Percentiles rank a stretch among this genome's conserved stretches.
Conservation (phyloP, 2,113 vertebrate genomes). For the Chelonoidis abingdonii region DNA sequence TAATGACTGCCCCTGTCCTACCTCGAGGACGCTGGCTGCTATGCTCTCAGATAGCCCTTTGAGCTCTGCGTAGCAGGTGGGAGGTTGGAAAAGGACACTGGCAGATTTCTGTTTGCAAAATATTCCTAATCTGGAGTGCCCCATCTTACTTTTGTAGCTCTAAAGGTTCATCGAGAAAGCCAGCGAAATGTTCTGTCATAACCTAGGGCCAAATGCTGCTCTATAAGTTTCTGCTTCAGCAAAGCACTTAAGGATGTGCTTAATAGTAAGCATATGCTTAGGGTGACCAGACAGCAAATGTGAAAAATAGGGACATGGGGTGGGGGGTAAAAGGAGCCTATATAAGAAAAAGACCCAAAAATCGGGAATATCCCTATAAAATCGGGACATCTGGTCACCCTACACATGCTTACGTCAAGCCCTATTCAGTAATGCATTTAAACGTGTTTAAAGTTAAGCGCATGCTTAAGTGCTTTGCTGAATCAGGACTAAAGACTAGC, state of each 20-base stretch:
- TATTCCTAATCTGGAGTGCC: not conserved
- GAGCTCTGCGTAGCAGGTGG: constrained; percentile 25
- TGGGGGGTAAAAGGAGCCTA: no score
- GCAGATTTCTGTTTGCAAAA: constrained; percentile 26
- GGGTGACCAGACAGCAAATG: no score
- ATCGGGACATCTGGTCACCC: no score
- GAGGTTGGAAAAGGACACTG: constrained; percentile 12
- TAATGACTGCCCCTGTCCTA: not conserved
- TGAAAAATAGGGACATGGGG: no score
- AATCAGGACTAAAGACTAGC: not conserved
- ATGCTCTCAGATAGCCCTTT: constrained; percentile 7
- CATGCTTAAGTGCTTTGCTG: rapidly evolving
- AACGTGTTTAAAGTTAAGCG: not conserved
- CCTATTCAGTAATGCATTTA: not conserved
- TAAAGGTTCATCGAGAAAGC: not conserved
- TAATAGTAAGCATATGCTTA: not conserved
- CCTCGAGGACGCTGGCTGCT: constrained; percentile 52
- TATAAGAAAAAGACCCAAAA: no score
- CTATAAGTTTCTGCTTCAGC: not conserved
- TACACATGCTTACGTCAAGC: not conserved
- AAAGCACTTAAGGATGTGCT: not conserved
- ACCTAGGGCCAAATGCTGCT: not conserved
- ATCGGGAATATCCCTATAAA: no score
- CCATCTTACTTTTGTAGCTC: constrained; percentile 19
- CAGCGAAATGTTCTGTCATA: not conserved